phyloP scores from a whole-genome alignment of 2,888 invertebrate species.

The Encarsia formosa region DNA sequence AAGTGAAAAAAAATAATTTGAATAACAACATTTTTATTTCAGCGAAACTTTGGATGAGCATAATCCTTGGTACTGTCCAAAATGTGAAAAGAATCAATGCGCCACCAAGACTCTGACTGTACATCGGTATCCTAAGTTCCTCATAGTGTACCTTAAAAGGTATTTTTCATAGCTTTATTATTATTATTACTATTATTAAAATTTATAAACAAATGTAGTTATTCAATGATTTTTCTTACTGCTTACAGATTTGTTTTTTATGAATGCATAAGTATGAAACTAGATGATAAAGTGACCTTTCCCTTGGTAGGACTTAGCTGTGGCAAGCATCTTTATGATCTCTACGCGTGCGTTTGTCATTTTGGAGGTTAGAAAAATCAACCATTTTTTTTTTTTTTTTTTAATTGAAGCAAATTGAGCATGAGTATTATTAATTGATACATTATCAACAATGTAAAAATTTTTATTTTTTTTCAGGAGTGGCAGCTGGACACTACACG shows the following conservation, averaged over 20 bases:
- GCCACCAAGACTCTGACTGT: slow-evolving; percentile 64
- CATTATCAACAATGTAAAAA: not conserved
- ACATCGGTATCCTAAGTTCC: slow-evolving; percentile 61
- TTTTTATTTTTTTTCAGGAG: slow-evolving; percentile 47
- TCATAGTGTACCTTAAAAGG: slow-evolving; percentile 62
- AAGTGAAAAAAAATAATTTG: too few relatives aligned
- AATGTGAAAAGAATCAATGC: slow-evolving; percentile 59
- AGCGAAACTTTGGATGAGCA: slow-evolving; percentile 63
- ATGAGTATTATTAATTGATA: not conserved
- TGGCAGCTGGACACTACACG: slow-evolving; percentile 62
- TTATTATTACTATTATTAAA: not conserved
- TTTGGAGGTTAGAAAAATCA: slow-evolving; percentile 55
- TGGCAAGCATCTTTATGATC: slow-evolving; percentile 56
- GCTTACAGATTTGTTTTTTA: slow-evolving; percentile 60
- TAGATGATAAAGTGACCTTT: slow-evolving; percentile 61
- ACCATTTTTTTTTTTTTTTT: not conserved
- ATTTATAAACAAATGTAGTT: not conserved
- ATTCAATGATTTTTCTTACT: slow-evolving; percentile 7
- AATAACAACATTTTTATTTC: not conserved
- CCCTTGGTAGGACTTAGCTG: slow-evolving; percentile 58
- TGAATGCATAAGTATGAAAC: slow-evolving; percentile 60
- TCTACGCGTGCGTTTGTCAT: slow-evolving; percentile 63
- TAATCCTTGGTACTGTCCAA: slow-evolving; percentile 65
- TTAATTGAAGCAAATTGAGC: not conserved
- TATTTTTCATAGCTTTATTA: slow-evolving; percentile 31